Base-by-base conservation (phyloP, 1,140 invertebrate genomes). In the Marisa cornuarietis region DNA sequence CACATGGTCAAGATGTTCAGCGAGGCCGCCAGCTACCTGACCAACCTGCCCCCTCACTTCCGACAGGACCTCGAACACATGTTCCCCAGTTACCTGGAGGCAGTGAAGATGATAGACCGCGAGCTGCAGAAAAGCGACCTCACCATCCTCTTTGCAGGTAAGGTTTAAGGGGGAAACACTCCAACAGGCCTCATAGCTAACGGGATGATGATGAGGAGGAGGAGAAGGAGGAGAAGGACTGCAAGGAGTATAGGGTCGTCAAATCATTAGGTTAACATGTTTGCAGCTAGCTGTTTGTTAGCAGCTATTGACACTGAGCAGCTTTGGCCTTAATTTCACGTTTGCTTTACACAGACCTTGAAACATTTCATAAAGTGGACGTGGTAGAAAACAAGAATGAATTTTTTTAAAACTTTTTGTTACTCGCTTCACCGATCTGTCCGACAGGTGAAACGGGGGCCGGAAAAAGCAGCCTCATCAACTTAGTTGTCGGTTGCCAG, bases 391-490 rank as follows among this genome's bases (percentile, higher is more conserved):
- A 54, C 14, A 58, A 13, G 24, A 61, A 20, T 54, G 18, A 54
- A 14, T 26, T 24, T n/a, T 52, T 20, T 22, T 0, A 31, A 14
- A 68, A 71, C 1, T 42, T 20, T 75, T 42, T 51, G 49, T 13
- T 54, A 65, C n/a, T 78, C 68, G 72, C 54, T 18, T 42, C n/a
- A 24, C 78, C 31, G 1, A 42, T 4, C 31, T 42, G 2, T 42
- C 1, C 31, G 6, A 8, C 69, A 88, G 87, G 87, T 49, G 87
- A 88, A 42, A 84, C 85, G 54, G 85, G 84, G 11, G 76, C 85
- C 0, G 87, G 87, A 7, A 88, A 88, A 80, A 84, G 83, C 69
- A 84, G 78, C 69, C 73, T 89, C 5, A 79, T 89, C 66, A 89
- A 89, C 76, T 81, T 87, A 1, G 52, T 89, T 11, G 79, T 86